Percentiles rank a stretch among this genome's conserved stretches.
Evolutionary conservation across 1,140 invertebrate species (phyloP).

Genomic region (Thaumatotibia leucotreta): DNA sequence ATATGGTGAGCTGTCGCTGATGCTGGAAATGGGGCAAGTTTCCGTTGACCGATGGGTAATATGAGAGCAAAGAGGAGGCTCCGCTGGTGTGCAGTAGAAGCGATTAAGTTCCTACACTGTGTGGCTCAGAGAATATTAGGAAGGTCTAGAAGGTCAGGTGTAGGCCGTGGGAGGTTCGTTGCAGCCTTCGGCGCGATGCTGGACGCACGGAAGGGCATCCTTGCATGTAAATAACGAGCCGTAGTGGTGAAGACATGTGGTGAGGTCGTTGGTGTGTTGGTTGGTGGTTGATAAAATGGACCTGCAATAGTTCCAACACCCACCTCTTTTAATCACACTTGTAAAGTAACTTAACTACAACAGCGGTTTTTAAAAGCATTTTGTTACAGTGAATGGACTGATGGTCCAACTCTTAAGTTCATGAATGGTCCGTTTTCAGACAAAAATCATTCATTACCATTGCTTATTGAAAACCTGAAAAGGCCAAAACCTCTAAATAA

Average conservation of each 20-base stretch:
- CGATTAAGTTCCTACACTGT: constrained; percentile 47
- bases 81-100: background rate
- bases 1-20: constrained; percentile 3
- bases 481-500: no score
- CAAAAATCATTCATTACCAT: background rate
- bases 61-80: background rate
- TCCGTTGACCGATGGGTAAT: background rate
- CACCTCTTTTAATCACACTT: constrained; percentile 70
- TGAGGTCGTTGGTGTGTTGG: constrained; percentile 73
- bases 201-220: constrained; percentile 61
- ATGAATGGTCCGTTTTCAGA: background rate
- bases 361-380: background rate
- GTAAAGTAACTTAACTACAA: constrained; percentile 29
- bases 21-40: background rate
- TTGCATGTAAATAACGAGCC: constrained; percentile 62
- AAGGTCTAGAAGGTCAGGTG: constrained; percentile 36
- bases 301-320: constrained; percentile 76
- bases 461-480: background rate
- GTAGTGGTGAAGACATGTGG: constrained; percentile 72
- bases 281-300: constrained; percentile 76
- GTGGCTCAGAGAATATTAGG: constrained; percentile 45
- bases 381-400: background rate
- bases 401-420: background rate
- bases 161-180: constrained; percentile 49
- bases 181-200: constrained; percentile 59